Evolutionary conservation across 2,113 vertebrate genomes (phyloP).

Genomic region (Calyptommatus sinebrachiatus): DNA sequence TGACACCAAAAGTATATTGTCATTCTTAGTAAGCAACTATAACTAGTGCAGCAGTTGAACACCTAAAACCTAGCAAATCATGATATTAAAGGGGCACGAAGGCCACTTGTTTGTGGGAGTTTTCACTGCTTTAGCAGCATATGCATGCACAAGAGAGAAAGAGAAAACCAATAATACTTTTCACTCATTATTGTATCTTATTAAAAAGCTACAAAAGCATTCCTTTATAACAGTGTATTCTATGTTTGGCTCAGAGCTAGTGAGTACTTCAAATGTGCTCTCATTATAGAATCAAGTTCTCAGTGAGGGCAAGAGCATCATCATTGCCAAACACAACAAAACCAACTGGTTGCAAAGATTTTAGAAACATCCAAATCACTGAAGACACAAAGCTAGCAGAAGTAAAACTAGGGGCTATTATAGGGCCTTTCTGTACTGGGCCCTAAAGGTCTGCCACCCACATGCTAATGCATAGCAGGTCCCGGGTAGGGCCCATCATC

Average conservation of each 20-base stretch:
- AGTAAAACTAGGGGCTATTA: no score
- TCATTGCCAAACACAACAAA: background rate
- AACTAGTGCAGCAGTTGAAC: background rate
- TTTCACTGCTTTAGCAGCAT: background rate
- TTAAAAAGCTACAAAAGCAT: background rate
- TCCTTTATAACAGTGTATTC: background rate
- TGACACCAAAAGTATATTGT: background rate
- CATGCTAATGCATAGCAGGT: no score
- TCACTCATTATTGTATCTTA: background rate
- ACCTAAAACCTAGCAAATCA: background rate
- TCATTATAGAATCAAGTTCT: constrained; percentile 26
- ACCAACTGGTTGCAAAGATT: background rate
- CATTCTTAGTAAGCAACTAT: background rate
- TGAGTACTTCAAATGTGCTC: constrained; percentile 30
- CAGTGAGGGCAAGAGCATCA: constrained; percentile 20
- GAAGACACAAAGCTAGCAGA: no score
- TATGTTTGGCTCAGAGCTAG: background rate
- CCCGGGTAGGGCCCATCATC: no score
- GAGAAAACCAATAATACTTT: background rate
- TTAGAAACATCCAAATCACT: background rate
- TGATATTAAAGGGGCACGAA: background rate
- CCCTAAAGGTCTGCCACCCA: no score
- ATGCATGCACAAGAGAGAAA: background rate
- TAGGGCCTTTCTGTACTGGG: no score
- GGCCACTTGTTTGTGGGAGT: background rate